Conservation (phyloP, 2,113 vertebrate genomes). For the Rhegmatorhina hoffmannsi region DNA sequence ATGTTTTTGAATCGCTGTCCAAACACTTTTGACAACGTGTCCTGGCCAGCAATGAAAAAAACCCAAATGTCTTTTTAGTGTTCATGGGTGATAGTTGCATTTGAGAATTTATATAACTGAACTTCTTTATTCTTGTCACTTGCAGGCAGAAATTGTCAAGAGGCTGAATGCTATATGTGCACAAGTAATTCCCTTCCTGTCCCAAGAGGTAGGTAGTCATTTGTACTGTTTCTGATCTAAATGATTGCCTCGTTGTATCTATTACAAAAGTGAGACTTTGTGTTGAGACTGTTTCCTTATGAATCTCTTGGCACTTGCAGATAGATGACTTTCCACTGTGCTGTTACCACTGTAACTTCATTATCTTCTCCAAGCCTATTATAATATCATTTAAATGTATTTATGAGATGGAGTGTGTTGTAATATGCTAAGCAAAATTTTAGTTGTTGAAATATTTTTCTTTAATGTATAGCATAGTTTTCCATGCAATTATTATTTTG, state of each 20-base stretch:
- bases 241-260: background rate
- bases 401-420: constrained; percentile 38
- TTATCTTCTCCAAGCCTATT: constrained; percentile 32
- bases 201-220: constrained; percentile 88
- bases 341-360: constrained; percentile 10
- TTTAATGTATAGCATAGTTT: background rate
- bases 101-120: constrained; percentile 54
- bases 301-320: constrained; percentile 30
- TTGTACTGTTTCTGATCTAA: constrained; percentile 27
- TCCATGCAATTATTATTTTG: constrained; percentile 35
- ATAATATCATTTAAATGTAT: constrained; percentile 22
- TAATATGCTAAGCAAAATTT: constrained; percentile 35
- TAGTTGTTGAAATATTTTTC: constrained; percentile 52
- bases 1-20: constrained; percentile 1
- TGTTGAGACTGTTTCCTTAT: background rate
- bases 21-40: background rate
- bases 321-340: constrained; percentile 26
- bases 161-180: constrained; percentile 97
- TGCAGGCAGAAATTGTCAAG: constrained; percentile 96
- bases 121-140: constrained; percentile 66
- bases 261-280: background rate
- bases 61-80: background rate
- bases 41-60: background rate
- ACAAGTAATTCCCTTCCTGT: constrained; percentile 97
- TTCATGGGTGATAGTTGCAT: background rate